Evolutionary conservation across 2,113 vertebrate genomes (phyloP).

Genomic region (Cavia porcellus): DNA sequence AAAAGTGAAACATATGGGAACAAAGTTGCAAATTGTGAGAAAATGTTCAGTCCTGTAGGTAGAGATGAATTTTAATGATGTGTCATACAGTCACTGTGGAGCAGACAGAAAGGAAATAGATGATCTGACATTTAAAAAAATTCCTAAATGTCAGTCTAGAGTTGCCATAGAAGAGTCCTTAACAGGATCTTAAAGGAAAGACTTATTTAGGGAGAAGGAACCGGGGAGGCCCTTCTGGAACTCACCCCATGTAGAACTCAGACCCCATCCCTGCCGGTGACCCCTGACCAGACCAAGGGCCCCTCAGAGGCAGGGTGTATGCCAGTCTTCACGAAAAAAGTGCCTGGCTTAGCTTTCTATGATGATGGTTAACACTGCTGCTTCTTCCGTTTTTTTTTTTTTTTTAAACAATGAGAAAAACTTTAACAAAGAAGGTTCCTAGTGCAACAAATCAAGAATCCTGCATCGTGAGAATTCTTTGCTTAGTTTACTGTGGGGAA

Average conservation of each 20-base stretch:
- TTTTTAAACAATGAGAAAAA: not conserved
- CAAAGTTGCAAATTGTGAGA: conserved; percentile 36
- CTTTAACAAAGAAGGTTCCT: not conserved
- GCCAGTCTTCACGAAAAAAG: not conserved
- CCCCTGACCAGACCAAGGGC: accelerated
- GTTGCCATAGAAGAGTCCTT: not conserved
- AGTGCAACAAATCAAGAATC: not conserved
- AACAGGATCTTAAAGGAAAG: not conserved
- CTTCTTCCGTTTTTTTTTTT: not conserved
- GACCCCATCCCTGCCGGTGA: too few relatives aligned
- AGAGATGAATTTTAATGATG: conserved; percentile 4
- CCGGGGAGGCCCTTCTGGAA: not conserved
- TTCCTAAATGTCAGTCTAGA: not conserved
- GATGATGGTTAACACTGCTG: not conserved
- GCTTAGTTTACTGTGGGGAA: not conserved
- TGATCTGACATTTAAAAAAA: not conserved
- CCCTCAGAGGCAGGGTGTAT: not conserved
- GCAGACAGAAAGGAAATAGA: not conserved
- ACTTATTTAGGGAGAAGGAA: not conserved
- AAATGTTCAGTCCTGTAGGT: not conserved
- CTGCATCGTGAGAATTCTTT: not conserved
- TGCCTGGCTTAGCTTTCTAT: not conserved
- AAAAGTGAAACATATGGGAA: not conserved
- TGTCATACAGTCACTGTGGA: not conserved
- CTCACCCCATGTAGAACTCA: not conserved